Evolutionary conservation across 1,140 invertebrate species (phyloP), one percentile per base, ranked within the genome.

Genomic region (Dreissena rostriformis): DNA sequence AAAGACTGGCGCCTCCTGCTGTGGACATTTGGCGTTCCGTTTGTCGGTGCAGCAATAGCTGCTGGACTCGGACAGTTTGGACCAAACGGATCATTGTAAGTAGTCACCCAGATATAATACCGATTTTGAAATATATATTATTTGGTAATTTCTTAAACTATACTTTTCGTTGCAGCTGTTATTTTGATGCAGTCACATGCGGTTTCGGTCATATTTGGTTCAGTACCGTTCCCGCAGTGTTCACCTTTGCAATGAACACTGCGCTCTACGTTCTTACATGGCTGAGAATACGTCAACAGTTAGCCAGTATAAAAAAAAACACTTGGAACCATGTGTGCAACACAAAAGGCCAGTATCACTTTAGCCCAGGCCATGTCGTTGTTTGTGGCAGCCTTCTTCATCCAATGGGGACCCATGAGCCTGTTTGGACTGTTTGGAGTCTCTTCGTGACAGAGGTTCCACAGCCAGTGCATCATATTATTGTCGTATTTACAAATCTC

Each of bases 101-200:
- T 61, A 61, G n/a, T 14, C n/a, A 61, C 55, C n/a, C 55, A n/a
- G n/a, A n/a, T n/a, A 68, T 8, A 12, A 14, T 57, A 11, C 49
- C 11, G 11, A 57, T 51, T 19, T 24, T 5, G 17, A 12, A 11
- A 0, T 63, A n/a, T 61, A 24, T 15, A 76, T 29, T 7, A 19
- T 12, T 26, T 22, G 26, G 6, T n/a, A 4, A 19, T 73, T 22
- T 7, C 63, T 28, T 6, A 24, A 8, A 15, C 63, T 49, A 74
- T 49, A 53, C 15, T 52, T 29, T 63, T 61, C 76, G 24, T 81
- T 81, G 1, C 77, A 87, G 86, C 22, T 87, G 86, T 71, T 85
- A 83, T 29, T 87, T 87, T 80, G 86, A 87, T 72, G 86, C 80
- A 0, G 86, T 87, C 6, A 85, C 84, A 10, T 83, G 86, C n/a